Conservation (phyloP, 1,140 invertebrate species). For the Geopemphigus sp. region DNA sequence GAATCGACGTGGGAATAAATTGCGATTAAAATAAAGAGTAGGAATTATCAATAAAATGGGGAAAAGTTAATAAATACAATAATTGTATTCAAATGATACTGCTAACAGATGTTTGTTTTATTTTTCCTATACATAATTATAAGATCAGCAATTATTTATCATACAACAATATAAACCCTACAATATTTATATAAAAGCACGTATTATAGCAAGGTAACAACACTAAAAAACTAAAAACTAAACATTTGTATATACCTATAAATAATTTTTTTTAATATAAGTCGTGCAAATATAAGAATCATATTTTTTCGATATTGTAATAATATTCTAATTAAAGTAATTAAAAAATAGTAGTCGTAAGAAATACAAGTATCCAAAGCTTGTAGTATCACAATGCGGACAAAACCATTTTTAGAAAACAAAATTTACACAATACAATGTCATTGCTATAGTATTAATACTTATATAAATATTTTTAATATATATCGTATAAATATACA, state of each 20-base stretch:
- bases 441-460: slow-evolving; percentile 6
- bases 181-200: slow-evolving; percentile 44
- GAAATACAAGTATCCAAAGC: slow-evolving; percentile 46
- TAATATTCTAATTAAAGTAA: slow-evolving; percentile 12
- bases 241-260: background rate
- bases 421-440: slow-evolving; percentile 36
- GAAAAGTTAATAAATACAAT: slow-evolving; percentile 29
- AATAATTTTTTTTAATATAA: slow-evolving; percentile 8
- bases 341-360: slow-evolving; percentile 44
- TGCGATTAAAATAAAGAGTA: no score
- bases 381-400: slow-evolving; percentile 46
- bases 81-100: slow-evolving; percentile 20
- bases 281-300: slow-evolving; percentile 24
- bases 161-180: slow-evolving; percentile 47
- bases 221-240: slow-evolving; percentile 40
- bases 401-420: slow-evolving; percentile 25
- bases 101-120: slow-evolving; percentile 47
- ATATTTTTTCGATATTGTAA: slow-evolving; percentile 2
- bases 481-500: no score
- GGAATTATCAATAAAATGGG: background rate
- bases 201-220: slow-evolving; percentile 47
- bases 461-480: no score
- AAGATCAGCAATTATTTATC: slow-evolving; percentile 42
- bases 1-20: no score
- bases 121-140: slow-evolving; percentile 46